A percentile compares a stretch with the other conserved stretches of the same genome.
Conservation (phyloP, 2,113 vertebrate species). For the Spermophilus dauricus region DNA sequence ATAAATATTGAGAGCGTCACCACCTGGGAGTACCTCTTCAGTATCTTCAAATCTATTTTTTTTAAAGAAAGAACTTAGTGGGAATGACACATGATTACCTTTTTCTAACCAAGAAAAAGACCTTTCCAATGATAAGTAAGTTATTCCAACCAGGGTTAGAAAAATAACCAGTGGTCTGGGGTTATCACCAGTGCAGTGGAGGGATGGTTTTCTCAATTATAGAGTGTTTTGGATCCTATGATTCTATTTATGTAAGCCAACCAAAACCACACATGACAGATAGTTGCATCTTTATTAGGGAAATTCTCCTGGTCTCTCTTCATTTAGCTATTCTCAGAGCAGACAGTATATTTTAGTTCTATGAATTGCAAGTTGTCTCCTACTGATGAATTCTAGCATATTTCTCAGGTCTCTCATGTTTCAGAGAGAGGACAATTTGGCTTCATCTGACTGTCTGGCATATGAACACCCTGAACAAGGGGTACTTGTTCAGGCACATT, state of each 20-base stretch:
- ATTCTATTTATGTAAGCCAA: slow-evolving; percentile 34
- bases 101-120: slow-evolving; percentile 34
- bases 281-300: background rate
- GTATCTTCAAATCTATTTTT: background rate
- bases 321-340: slow-evolving; percentile 45
- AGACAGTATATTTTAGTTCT: background rate
- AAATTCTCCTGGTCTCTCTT: slow-evolving; percentile 29
- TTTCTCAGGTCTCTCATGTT: background rate
- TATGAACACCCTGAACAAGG: background rate
- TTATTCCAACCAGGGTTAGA: slow-evolving; percentile 24
- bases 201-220: background rate
- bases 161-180: background rate
- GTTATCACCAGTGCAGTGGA: background rate
- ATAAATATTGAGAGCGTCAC: background rate
- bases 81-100: background rate
- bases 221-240: slow-evolving; percentile 21
- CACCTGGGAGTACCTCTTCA: background rate
- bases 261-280: background rate
- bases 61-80: background rate
- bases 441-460: background rate
- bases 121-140: background rate
- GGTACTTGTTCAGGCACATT: background rate
- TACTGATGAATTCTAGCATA: background rate
- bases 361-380: background rate
- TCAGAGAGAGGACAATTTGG: background rate